These are phyloP conservation scores for Stramonita haemastoma DNA, from an alignment of 2,888 invertebrate species.

Conservation along the genomic window DNA sequence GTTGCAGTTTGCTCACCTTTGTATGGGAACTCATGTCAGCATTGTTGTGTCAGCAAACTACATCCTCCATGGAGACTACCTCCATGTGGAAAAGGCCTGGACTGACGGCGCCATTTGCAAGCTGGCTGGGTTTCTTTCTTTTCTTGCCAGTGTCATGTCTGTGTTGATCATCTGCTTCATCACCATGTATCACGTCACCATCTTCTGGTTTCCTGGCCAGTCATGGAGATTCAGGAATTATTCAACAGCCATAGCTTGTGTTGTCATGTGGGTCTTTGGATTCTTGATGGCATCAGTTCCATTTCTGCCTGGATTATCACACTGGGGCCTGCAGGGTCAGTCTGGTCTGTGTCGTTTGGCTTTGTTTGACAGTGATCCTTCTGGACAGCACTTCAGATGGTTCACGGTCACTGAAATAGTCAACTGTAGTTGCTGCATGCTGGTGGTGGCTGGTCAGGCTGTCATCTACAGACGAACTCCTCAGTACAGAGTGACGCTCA, in stretches of 20 bases:
- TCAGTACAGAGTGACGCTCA: background rate
- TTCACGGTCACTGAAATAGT: background rate
- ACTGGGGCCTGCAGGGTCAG: background rate
- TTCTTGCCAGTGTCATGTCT: background rate
- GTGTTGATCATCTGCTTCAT: background rate
- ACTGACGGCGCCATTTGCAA: background rate
- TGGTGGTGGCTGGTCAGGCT: background rate
- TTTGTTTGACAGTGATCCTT: background rate
- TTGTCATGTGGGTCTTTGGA: background rate
- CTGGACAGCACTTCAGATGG: background rate
- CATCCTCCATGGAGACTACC: background rate
- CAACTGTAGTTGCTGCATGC: background rate
- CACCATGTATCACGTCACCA: background rate
- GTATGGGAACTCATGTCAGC: background rate
- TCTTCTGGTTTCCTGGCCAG: background rate
- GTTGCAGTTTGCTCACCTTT: background rate
- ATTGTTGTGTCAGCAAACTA: background rate
- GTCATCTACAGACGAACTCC: background rate
- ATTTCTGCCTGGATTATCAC: background rate
- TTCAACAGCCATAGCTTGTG: background rate
- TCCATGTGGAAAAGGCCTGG: background rate
- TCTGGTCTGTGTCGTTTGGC: constrained; percentile 7
- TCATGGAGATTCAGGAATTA: background rate
- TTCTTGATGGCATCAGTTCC: background rate
- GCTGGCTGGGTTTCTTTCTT: background rate